Base-by-base conservation (phyloP, 2,888 invertebrate genomes). In the Xestia xanthographa region DNA sequence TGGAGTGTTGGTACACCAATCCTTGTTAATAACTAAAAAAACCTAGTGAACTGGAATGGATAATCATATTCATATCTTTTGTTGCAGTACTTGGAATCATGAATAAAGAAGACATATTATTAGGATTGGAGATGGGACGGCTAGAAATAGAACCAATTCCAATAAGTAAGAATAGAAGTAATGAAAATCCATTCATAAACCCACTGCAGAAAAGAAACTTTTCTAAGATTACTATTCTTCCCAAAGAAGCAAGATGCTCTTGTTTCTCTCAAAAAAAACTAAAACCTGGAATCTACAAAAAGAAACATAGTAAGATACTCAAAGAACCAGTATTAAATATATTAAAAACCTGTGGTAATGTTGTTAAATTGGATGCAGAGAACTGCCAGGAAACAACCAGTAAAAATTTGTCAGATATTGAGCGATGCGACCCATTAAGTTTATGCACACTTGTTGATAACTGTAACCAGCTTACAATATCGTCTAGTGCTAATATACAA, bases 251-350 rank as follows among this genome's bases (percentile, higher is more conserved):
- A 38, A 94, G 92, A 90, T 96, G 95, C 88, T 83, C 90, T 53
- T 96, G 96, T 88, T 82, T 86, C 53, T 82, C 82, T 38, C 90
- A 90, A 78, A 95, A 91, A 85, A 93, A 90, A 83, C 89, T 86
- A 62, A 91, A 89, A 86, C 91, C 88, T 80, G 88, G 92, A 73
- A 93, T 95, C 75, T 90, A 88, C 82, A 95, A 96, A 92, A 95
- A 93, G 86, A 95, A 94, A 90, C 92, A 90, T 76, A 94, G 92
- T 83, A 97, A 96, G 92, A 92, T 97, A 79, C 90, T 97, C 50
- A 97, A 96, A 84, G 97, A 97, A 86, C 97, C 97, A 53, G 94
- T 97, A 68, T 91, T 97, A 82, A 97, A 97, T 89, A 93, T 97
- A 83, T 90, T 97, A 70, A 93, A 93, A 82, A 91, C 85, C 77